Percentiles rank a stretch among this genome's conserved stretches.
These are phyloP conservation scores for Dicrurus megarhynchus DNA, from an alignment of 2,113 vertebrate species.

Conservation along the genomic window DNA sequence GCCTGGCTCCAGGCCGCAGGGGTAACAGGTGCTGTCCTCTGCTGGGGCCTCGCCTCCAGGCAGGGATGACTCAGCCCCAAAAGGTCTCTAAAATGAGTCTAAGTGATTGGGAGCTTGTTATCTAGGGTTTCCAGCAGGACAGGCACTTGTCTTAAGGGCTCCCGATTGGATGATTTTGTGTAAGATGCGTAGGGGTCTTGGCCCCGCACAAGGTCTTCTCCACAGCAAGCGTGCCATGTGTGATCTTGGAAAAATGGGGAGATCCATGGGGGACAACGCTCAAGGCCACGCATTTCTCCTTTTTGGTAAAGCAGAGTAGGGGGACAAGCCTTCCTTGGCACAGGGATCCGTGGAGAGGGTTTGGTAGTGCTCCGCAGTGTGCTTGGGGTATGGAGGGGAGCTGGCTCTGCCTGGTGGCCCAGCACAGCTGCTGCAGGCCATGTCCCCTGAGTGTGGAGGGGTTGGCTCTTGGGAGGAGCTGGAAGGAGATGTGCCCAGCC, in stretches of 20 bases:
- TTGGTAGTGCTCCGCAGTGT: neutral
- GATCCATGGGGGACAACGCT: rapidly evolving
- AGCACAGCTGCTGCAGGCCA: neutral
- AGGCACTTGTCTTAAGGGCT: neutral
- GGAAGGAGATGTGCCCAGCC: neutral
- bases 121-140: neutral
- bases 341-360: rapidly evolving
- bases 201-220: neutral
- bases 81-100: neutral
- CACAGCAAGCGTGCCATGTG: rapidly evolving
- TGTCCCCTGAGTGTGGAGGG: neutral
- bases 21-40: conserved; percentile 21
- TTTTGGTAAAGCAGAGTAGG: neutral
- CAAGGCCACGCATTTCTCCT: rapidly evolving
- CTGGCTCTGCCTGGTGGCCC: neutral
- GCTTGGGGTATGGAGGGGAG: neutral
- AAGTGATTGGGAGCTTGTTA: neutral
- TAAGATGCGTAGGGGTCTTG: rapidly evolving
- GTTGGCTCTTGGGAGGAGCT: neutral
- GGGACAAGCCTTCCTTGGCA: neutral
- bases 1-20: neutral
- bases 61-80: neutral
- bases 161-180: neutral
- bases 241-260: neutral
- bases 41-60: neutral